A percentile compares a stretch with the other conserved stretches of the same genome.
Conservation (phyloP, 2,113 vertebrate species). For the Tupaia tana region DNA sequence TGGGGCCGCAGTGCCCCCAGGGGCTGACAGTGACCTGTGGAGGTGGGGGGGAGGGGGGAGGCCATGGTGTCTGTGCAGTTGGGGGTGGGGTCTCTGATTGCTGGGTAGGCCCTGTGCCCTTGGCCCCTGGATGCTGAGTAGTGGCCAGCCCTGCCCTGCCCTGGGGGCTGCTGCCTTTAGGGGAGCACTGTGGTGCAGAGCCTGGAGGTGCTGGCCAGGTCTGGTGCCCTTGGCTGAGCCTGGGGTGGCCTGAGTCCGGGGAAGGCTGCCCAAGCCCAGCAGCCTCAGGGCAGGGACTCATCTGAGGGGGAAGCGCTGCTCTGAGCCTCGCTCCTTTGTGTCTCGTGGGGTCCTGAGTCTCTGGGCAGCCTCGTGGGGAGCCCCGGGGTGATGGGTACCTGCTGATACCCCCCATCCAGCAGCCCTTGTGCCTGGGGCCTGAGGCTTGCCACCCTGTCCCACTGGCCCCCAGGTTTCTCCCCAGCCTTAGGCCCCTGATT, state of each 20-base stretch:
- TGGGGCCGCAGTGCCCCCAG: not conserved
- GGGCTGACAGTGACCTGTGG: too few relatives aligned
- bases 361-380: fast-evolving
- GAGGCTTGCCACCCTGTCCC: not conserved
- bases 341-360: not conserved
- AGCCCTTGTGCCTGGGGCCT: not conserved
- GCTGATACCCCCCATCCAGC: fast-evolving
- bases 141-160: not conserved
- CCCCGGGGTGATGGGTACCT: fast-evolving
- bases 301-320: fast-evolving
- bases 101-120: not conserved
- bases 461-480: not conserved
- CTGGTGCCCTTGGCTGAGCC: not conserved
- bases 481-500: not conserved
- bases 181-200: fast-evolving
- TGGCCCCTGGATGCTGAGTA: not conserved
- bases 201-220: not conserved
- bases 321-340: too few relatives aligned
- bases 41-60: not conserved
- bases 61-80: not conserved
- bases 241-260: not conserved
- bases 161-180: not conserved
- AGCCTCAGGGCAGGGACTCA: not conserved
- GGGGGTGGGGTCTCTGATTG: not conserved
- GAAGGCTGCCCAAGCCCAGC: not conserved